Percentiles rank a stretch among this genome's conserved stretches.
Evolutionary conservation across 2,113 vertebrate genomes (phyloP).

Genomic region (Dascyllus trimaculatus): DNA sequence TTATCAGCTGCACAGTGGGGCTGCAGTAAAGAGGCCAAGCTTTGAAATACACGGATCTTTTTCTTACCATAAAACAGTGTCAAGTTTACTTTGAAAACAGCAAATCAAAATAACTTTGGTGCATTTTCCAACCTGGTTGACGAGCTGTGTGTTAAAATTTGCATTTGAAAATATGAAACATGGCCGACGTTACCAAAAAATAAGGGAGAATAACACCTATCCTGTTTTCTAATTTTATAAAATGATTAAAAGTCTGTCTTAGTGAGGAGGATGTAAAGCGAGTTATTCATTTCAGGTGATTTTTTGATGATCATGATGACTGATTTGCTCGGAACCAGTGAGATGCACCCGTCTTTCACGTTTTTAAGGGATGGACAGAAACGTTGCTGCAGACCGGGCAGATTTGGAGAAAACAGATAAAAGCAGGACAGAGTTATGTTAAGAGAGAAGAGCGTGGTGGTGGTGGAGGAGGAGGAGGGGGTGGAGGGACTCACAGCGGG

Average conservation of each 20-base stretch:
- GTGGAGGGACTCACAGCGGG: constrained; percentile 90
- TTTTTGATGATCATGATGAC: too few species aligned
- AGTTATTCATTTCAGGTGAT: too few species aligned
- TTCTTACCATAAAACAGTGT: constrained; percentile 15
- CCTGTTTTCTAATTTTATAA: too few species aligned
- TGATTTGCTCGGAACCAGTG: too few species aligned
- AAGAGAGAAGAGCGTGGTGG: not conserved
- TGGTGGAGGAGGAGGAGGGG: too few species aligned
- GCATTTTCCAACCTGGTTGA: constrained; percentile 10
- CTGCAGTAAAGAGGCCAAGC: constrained; percentile 35
- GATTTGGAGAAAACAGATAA: not conserved
- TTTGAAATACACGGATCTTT: not conserved
- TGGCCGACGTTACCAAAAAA: constrained; percentile 33
- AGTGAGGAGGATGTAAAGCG: too few species aligned
- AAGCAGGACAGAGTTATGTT: not conserved
- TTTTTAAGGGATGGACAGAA: too few species aligned
- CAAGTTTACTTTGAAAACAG: constrained; percentile 39
- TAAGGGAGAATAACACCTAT: constrained; percentile 8
- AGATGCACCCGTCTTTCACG: too few species aligned
- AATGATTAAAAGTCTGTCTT: too few species aligned
- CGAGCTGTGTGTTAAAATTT: constrained; percentile 9
- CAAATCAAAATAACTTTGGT: constrained; percentile 44
- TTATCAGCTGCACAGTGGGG: constrained; percentile 33
- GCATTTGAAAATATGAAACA: constrained; percentile 26
- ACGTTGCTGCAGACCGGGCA: too few species aligned